phyloP scores from a whole-genome alignment of 2,888 invertebrate species.

The Zonitis immaculata region DNA sequence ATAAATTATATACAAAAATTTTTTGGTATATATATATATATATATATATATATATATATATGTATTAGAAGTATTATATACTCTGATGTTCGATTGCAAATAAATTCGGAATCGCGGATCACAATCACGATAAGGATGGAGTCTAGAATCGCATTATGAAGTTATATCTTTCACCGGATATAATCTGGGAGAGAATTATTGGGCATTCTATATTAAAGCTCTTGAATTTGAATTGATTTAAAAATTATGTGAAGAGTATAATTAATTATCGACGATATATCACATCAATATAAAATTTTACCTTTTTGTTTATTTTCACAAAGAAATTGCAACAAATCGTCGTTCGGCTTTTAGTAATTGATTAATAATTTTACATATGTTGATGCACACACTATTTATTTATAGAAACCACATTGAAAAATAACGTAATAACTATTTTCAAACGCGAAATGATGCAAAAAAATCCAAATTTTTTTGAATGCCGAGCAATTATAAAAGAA shows the following conservation, averaged over 20 bases:
- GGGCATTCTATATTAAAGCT: slow-evolving; percentile 24
- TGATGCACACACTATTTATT: slow-evolving; percentile 18
- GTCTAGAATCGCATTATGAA: too few species aligned
- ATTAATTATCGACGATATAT: not conserved
- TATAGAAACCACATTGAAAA: not conserved
- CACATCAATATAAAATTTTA: not conserved
- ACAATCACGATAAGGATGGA: too few species aligned
- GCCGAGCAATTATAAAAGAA: too few species aligned
- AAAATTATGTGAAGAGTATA: not conserved
- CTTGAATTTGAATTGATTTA: slow-evolving; percentile 27
- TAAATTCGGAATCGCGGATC: too few species aligned
- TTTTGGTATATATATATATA: too few species aligned
- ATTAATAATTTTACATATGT: slow-evolving; percentile 13
- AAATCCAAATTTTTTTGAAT: too few species aligned
- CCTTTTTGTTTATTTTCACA: not conserved
- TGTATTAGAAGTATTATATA: too few species aligned
- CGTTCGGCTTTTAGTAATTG: not conserved
- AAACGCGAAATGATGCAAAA: not conserved
- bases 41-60: too few species aligned
- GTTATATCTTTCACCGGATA: too few species aligned
- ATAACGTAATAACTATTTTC: not conserved
- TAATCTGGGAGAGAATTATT: too few species aligned
- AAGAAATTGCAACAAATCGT: not conserved
- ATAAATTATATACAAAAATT: too few species aligned
- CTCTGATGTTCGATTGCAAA: too few species aligned